These are phyloP conservation scores for Larimichthys crocea DNA, from an alignment of 2,113 vertebrate genomes.

Conservation along the genomic window DNA sequence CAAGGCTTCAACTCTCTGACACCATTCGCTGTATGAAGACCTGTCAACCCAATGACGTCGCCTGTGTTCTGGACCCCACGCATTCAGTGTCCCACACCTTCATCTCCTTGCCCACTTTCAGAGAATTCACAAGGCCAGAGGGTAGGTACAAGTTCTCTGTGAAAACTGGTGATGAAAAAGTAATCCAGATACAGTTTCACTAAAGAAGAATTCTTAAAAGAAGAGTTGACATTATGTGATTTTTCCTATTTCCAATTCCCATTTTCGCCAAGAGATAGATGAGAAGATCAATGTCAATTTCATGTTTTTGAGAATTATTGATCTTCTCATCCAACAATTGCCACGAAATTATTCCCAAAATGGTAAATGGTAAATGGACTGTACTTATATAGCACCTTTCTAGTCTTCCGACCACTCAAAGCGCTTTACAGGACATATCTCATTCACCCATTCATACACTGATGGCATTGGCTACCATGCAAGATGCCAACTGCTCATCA, in stretches of 20 bases:
- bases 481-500: no score
- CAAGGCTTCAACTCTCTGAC: constrained; percentile 87
- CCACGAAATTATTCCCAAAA: constrained; percentile 2
- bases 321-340: neutral
- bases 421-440: no score
- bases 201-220: neutral
- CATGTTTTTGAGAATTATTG: neutral
- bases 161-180: neutral
- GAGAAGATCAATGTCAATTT: no score
- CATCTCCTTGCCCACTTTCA: constrained; percentile 94
- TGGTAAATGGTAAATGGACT: neutral
- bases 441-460: no score
- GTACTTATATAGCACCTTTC: no score
- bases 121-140: constrained; percentile 91
- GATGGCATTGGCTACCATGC: no score
- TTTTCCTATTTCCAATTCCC: neutral
- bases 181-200: constrained; percentile 1
- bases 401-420: no score
- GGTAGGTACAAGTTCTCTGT: constrained; percentile 80
- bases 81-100: constrained; percentile 94
- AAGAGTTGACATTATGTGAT: neutral
- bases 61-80: constrained; percentile 89
- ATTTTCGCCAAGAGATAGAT: no score
- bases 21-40: constrained; percentile 93
- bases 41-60: constrained; percentile 87